Percentiles rank a stretch among this genome's conserved stretches.
Conservation (phyloP, 2,888 invertebrate genomes). For the Idaea aversata region DNA sequence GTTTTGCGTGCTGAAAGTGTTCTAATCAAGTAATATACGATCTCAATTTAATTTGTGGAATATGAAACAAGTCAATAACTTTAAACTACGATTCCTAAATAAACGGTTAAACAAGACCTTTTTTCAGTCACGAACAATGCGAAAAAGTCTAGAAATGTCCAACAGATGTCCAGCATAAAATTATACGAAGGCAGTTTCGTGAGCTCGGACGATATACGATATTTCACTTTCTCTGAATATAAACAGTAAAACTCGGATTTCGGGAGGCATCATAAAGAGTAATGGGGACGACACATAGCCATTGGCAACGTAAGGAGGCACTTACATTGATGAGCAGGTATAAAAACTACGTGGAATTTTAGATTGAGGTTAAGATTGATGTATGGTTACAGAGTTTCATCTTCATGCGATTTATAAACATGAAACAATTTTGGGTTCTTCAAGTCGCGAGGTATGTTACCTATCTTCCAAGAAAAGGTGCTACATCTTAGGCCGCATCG, state of each 20-base stretch:
- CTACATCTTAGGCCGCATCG: too few relatives aligned
- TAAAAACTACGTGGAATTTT: conserved; percentile 36
- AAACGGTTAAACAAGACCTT: background rate
- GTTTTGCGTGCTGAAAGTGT: background rate
- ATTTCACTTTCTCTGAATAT: conserved; percentile 22
- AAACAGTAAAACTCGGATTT: conserved; percentile 41
- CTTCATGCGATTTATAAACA: background rate
- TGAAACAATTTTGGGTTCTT: too few relatives aligned
- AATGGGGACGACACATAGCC: conserved; percentile 46
- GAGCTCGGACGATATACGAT: conserved; percentile 20
- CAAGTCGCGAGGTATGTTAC: too few relatives aligned
- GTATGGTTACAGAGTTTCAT: background rate
- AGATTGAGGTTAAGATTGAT: conserved; percentile 30
- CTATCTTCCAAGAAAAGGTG: too few relatives aligned
- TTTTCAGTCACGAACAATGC: background rate
- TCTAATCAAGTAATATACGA: background rate
- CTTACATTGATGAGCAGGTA: conserved; percentile 59
- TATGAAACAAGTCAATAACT: background rate
- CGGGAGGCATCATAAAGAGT: conserved; percentile 50
- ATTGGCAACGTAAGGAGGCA: conserved; percentile 39
- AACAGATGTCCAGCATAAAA: conserved; percentile 24
- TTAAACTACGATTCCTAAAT: background rate
- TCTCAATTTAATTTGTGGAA: background rate
- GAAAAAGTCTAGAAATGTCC: conserved; percentile 9
- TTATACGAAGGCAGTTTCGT: conserved; percentile 29